These are phyloP conservation scores for Drosophila anceps DNA, from an alignment of 2,888 invertebrate species.

Conservation along the genomic window DNA sequence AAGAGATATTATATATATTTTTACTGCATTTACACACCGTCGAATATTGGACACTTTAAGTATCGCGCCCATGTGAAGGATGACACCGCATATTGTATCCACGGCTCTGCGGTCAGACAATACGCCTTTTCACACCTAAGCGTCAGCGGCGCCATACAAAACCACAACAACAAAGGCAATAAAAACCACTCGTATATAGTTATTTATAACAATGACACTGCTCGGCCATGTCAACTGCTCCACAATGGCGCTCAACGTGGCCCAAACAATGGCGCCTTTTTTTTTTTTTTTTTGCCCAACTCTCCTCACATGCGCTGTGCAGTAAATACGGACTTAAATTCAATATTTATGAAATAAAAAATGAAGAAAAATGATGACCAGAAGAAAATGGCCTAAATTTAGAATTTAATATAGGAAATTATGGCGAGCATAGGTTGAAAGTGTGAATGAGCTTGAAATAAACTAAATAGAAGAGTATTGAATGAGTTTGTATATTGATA, in stretches of 20 bases:
- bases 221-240: slow-evolving; percentile 57
- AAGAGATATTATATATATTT: slow-evolving; percentile 43
- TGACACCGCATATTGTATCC: slow-evolving; percentile 37
- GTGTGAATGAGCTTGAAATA: not conserved
- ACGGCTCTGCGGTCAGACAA: slow-evolving; percentile 42
- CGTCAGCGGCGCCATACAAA: slow-evolving; percentile 44
- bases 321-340: slow-evolving; percentile 38
- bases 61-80: slow-evolving; percentile 24
- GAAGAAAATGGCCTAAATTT: not conserved
- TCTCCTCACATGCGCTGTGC: slow-evolving; percentile 2
- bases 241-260: slow-evolving; percentile 38
- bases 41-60: slow-evolving; percentile 61
- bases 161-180: slow-evolving; percentile 31
- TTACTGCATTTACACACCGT: slow-evolving; percentile 29
- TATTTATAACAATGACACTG: slow-evolving; percentile 60
- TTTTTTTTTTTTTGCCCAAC: not conserved
- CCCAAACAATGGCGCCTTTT: slow-evolving; percentile 36
- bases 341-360: slow-evolving; percentile 57
- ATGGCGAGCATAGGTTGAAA: not conserved
- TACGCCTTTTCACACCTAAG: slow-evolving; percentile 74
- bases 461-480: no score
- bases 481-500: not conserved
- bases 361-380: not conserved
- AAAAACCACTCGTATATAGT: slow-evolving; percentile 35
- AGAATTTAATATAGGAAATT: not conserved